Percentiles rank a stretch among this genome's conserved stretches.
Conservation (phyloP, 2,113 vertebrate species). For the Dasypus novemcinctus region DNA sequence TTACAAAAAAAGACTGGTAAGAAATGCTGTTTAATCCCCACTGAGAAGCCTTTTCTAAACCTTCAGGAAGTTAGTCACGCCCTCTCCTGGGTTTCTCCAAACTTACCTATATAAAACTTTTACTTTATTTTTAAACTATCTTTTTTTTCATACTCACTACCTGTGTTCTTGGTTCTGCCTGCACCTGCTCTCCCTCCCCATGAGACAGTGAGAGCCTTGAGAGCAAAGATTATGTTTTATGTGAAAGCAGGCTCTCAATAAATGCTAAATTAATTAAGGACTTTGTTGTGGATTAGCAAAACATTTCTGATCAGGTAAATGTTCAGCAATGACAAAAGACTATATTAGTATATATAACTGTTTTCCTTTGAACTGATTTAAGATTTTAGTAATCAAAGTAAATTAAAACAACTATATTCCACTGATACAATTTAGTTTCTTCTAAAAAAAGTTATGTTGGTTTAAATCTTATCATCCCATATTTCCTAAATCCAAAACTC, state of each 20-base stretch:
- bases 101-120: not conserved
- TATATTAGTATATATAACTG: not conserved
- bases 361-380: conserved; percentile 26
- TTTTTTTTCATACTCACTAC: not conserved
- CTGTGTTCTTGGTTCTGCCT: not conserved
- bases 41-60: not conserved
- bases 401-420: not conserved
- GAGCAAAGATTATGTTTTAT: not conserved
- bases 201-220: not conserved
- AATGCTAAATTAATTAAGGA: not conserved
- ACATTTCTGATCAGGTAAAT: not conserved
- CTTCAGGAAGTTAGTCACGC: not conserved
- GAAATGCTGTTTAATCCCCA: not conserved
- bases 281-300: not conserved
- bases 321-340: not conserved
- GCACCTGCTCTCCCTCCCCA: not conserved
- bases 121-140: not conserved
- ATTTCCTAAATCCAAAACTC: not conserved
- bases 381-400: conserved; percentile 3
- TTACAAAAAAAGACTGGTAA: not conserved
- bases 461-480: not conserved
- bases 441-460: not conserved
- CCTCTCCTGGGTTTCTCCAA: not conserved
- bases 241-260: not conserved
- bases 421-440: not conserved